A percentile compares a stretch with the other conserved stretches of the same genome.
Conservation (phyloP, 2,113 vertebrate species). For the Poecile atricapillus region DNA sequence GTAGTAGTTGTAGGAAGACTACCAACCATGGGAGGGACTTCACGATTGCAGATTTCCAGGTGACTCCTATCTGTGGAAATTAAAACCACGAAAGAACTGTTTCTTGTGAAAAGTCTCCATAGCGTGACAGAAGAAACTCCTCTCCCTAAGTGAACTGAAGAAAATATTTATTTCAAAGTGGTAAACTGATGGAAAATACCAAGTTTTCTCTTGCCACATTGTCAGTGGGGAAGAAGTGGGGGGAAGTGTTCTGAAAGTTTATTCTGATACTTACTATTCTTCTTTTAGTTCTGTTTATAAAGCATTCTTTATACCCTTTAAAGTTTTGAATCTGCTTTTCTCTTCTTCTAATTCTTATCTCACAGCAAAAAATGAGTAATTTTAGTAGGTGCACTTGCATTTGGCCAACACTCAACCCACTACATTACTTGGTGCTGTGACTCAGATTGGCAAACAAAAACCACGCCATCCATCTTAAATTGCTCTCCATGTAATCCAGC, state of each 20-base stretch:
- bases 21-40: not conserved
- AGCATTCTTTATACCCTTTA: not conserved
- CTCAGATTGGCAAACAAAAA: not conserved
- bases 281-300: not conserved
- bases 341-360: not conserved
- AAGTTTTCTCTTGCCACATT: not conserved
- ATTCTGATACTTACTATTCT: not conserved
- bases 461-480: rapidly evolving
- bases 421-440: not conserved
- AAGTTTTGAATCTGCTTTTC: not conserved
- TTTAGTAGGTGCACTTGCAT: not conserved
- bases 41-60: not conserved
- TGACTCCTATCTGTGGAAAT: not conserved
- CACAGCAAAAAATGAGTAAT: not conserved
- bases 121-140: not conserved
- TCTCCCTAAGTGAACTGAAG: not conserved
- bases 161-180: not conserved
- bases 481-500: not conserved
- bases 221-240: not conserved
- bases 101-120: not conserved
- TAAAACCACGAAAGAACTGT: not conserved
- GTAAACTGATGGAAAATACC: not conserved
- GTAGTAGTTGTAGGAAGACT: not conserved
- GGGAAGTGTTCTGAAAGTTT: not conserved
- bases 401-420: not conserved